Conservation (phyloP, 1,140 invertebrate species). For the Drosophila quadrilineata region DNA sequence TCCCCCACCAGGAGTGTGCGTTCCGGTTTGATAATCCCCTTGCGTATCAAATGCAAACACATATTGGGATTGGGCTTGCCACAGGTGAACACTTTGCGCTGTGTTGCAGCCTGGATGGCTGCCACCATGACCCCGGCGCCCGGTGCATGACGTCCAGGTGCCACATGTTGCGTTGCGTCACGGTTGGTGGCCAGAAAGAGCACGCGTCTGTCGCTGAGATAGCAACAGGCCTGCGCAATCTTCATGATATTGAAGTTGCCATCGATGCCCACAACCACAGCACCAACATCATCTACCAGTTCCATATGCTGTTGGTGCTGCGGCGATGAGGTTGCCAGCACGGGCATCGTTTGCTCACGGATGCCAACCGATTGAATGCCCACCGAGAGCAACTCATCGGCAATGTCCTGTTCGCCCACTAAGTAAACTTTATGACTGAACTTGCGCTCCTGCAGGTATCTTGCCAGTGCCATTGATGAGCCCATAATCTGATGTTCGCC, state of each 20-base stretch:
- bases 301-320: constrained; percentile 45
- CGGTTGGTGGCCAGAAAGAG: constrained; percentile 52
- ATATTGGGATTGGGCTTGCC: constrained; percentile 54
- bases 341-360: not conserved
- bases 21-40: constrained; percentile 40
- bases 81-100: constrained; percentile 41
- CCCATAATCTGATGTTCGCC: constrained; percentile 32
- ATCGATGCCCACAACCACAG: constrained; percentile 47
- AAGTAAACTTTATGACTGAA: constrained; percentile 44
- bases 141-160: not conserved
- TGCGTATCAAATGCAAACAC: constrained; percentile 26
- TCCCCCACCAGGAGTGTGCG: constrained; percentile 56
- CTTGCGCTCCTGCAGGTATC: constrained; percentile 23
- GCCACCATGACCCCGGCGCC: constrained; percentile 36
- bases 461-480: constrained; percentile 26
- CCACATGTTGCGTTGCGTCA: constrained; percentile 20
- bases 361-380: constrained; percentile 38
- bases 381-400: constrained; percentile 40
- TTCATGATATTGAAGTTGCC: constrained; percentile 24
- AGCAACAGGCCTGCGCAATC: constrained; percentile 32
- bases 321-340: not conserved
- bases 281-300: constrained; percentile 41
- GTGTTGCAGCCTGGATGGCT: constrained; percentile 12
- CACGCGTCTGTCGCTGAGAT: constrained; percentile 13
- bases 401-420: constrained; percentile 45